These are phyloP conservation scores for Cherax quadricarinatus DNA, from an alignment of 1,140 invertebrate species.

Conservation along the genomic window DNA sequence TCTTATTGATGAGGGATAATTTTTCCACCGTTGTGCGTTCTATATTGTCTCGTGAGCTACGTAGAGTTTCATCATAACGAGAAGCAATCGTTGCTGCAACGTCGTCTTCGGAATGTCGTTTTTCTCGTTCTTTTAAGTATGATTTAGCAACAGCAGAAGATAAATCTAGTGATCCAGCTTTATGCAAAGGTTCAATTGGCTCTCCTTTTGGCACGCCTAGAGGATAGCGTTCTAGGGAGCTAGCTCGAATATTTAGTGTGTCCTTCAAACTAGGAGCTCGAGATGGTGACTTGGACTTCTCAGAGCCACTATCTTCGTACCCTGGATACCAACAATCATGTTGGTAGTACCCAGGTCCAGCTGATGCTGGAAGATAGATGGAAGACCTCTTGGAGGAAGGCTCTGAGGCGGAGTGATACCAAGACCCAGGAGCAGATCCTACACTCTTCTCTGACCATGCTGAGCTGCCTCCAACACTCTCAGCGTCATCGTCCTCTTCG, in stretches of 20 bases:
- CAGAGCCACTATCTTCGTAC: constrained; percentile 72
- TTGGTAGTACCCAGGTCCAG: constrained; percentile 72
- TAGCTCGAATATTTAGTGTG: constrained; percentile 56
- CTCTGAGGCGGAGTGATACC: constrained; percentile 73
- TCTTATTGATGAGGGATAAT: constrained; percentile 2
- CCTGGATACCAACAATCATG: constrained; percentile 73
- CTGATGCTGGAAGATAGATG: constrained; percentile 71
- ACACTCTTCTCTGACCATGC: constrained; percentile 71
- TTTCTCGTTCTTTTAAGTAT: constrained; percentile 20
- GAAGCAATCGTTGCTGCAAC: constrained; percentile 44
- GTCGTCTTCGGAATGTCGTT: constrained; percentile 17
- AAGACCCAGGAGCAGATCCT: constrained; percentile 70
- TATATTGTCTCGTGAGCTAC: constrained; percentile 56
- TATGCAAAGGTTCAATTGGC: constrained; percentile 71
- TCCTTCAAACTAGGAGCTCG: constrained; percentile 63
- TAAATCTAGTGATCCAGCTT: constrained; percentile 64
- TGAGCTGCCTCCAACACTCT: constrained; percentile 65
- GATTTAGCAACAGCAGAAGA: constrained; percentile 8
- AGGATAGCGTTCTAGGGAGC: constrained; percentile 70
- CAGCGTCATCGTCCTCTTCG: constrained; percentile 60
- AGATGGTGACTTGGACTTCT: constrained; percentile 69
- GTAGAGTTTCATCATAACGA: constrained; percentile 59
- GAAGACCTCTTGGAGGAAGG: constrained; percentile 72
- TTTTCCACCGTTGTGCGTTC: constrained; percentile 27
- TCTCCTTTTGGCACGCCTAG: constrained; percentile 65